phyloP scores from a whole-genome alignment of 1,140 invertebrate genomes.

The Pollicipes pollicipes region DNA sequence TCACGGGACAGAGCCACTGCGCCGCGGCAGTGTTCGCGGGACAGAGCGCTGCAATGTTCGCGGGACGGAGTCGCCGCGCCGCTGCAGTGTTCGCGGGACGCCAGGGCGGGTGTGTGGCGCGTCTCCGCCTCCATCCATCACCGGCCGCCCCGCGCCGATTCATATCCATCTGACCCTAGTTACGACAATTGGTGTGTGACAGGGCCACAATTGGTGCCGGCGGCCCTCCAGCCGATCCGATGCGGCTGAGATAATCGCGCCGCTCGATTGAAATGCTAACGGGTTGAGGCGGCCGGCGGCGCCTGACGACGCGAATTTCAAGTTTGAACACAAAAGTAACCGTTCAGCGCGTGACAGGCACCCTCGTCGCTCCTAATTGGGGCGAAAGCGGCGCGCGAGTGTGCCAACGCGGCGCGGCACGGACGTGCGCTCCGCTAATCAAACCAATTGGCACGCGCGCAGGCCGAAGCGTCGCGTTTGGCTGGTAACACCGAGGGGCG shows the following conservation, averaged over 20 bases:
- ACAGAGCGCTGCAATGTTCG: too few species aligned
- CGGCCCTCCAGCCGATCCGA: background rate
- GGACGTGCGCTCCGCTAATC: background rate
- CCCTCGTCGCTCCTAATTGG: background rate
- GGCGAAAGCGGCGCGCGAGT: background rate
- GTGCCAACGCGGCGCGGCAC: background rate
- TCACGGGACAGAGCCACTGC: too few species aligned
- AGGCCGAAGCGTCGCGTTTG: background rate
- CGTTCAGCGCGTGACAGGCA: background rate
- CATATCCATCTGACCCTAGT: conserved; percentile 3
- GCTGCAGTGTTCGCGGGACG: too few species aligned
- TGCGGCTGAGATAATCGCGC: background rate
- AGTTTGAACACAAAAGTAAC: conserved; percentile 5
- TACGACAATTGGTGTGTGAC: conserved; percentile 1
- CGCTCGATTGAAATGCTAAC: background rate
- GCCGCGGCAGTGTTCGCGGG: too few species aligned
- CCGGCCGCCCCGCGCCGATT: background rate
- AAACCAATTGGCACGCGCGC: background rate
- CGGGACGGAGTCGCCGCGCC: too few species aligned
- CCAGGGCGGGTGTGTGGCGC: too few species aligned
- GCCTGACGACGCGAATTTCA: background rate
- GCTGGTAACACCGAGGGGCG: background rate
- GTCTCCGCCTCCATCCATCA: background rate
- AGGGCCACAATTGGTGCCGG: background rate
- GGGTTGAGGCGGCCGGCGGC: background rate